A percentile compares a stretch with the other conserved stretches of the same genome.
phyloP scores from a whole-genome alignment of 2,888 invertebrate species.

The Drosophila ustulata region DNA sequence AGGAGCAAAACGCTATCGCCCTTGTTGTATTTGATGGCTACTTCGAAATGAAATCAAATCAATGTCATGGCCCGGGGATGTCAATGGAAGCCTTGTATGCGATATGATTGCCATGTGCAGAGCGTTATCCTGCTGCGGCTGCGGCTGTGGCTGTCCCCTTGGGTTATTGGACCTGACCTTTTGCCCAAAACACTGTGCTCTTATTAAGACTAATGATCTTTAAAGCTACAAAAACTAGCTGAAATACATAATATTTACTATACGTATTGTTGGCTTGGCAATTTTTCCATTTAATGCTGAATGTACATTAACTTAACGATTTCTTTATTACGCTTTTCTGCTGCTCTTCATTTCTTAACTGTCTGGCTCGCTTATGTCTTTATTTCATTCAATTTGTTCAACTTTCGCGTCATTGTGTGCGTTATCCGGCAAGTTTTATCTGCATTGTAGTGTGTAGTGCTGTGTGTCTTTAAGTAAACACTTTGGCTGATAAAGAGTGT shows the following conservation, averaged over 20 bases:
- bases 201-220: constrained; percentile 24
- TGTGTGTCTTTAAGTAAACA: constrained; percentile 24
- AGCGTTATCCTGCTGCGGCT: constrained; percentile 1
- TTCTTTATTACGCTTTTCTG: neutral
- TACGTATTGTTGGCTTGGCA: neutral
- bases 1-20: constrained; percentile 17
- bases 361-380: neutral
- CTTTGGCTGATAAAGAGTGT: constrained; percentile 45
- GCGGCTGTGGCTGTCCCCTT: constrained; percentile 2
- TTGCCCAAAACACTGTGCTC: neutral
- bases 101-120: constrained; percentile 25
- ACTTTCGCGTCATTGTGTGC: neutral
- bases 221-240: neutral
- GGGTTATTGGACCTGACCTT: constrained; percentile 15
- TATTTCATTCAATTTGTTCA: constrained; percentile 5
- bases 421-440: neutral
- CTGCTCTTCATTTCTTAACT: neutral
- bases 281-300: no score
- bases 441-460: constrained; percentile 8
- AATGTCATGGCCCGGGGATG: constrained; percentile 54
- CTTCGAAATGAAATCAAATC: constrained; percentile 63
- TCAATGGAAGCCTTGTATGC: constrained; percentile 18
- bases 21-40: constrained; percentile 58
- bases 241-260: neutral
- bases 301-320: neutral